Base-by-base conservation (phyloP, 2,113 vertebrate species). In the Nasalis larvatus region DNA sequence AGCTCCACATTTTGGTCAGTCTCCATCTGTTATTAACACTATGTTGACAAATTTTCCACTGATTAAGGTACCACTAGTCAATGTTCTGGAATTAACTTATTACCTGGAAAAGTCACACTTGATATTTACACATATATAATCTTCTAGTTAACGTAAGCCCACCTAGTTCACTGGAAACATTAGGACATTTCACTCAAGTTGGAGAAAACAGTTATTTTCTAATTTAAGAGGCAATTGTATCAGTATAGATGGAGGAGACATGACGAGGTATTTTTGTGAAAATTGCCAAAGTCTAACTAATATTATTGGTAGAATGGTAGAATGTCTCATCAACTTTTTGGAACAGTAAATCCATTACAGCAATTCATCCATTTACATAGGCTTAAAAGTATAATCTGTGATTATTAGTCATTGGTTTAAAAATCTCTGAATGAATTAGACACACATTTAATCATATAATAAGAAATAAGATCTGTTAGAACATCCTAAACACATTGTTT, bases 221-320 rank as follows among this genome's bases (percentile, higher is more conserved):
- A 14, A 13, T 86, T 89, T 21, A 91, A 77, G 40, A 27, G 30
- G 90, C 40, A 94, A 7, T 83, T 76, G 30, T 10, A 78, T 83
- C 84, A 84, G 6, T 58, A n/a, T 9, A 10, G 7, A 35, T 82
- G 25, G 25, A 68, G 23, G 21, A 58, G 14, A 52, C n/a, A 58
- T 18, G 13, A 91, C 4, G 23, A 54, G 11, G 0, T 74, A 7
- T 66, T 47, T 95, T 74, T 86, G 27, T 83, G 30, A 93, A 94
- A 95, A 97, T 27, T 52, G 52, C 94, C 58, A 45, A 37, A 37
- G 14, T 88, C 45, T 81, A 92, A 97, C 94, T 11, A 86, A 60
- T 73, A 74, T 73, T 66, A 18, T 45, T 80, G 40, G 37, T 32
- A n/a, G 49, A 92, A 63, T 71, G 40, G 30, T n/a, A 35, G 37